A percentile compares a stretch with the other conserved stretches of the same genome.
Conservation (phyloP, 2,888 invertebrate species). For the Linyphia triangularis region DNA sequence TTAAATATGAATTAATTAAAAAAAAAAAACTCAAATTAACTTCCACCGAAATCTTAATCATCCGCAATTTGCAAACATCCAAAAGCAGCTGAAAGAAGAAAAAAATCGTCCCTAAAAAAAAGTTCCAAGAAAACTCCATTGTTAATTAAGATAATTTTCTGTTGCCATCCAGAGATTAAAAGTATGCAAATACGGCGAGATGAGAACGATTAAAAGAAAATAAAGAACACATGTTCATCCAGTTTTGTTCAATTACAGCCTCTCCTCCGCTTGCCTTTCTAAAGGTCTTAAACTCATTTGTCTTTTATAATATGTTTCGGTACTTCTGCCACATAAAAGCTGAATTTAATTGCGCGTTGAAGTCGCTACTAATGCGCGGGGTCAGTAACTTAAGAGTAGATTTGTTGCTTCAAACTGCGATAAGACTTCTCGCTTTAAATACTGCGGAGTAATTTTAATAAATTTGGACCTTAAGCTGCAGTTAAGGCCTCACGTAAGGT, state of each 20-base stretch:
- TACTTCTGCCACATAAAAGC: background rate
- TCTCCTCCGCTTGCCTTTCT: background rate
- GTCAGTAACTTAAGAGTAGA: background rate
- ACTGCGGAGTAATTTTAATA: background rate
- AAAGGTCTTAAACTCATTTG: background rate
- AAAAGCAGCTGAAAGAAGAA: too few relatives aligned
- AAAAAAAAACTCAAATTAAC: background rate
- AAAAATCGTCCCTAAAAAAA: background rate
- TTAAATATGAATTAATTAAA: background rate
- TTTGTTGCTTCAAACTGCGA: background rate
- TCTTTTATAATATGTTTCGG: background rate
- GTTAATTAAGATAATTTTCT: slow-evolving; percentile 19
- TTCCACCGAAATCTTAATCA: background rate
- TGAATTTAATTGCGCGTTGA: slow-evolving; percentile 30
- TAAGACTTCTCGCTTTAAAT: background rate
- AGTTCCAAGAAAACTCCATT: background rate
- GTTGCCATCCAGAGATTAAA: background rate
- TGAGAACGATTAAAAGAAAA: slow-evolving; percentile 10
- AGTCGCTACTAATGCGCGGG: background rate
- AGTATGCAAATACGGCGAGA: background rate
- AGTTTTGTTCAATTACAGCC: background rate
- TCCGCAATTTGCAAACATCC: background rate
- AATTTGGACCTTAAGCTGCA: too few relatives aligned
- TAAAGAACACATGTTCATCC: background rate
- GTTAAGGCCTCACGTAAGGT: too few relatives aligned